phyloP scores from a whole-genome alignment of 2,797 vertebrate genomes.

The Bovichtus diacanthus region DNA sequence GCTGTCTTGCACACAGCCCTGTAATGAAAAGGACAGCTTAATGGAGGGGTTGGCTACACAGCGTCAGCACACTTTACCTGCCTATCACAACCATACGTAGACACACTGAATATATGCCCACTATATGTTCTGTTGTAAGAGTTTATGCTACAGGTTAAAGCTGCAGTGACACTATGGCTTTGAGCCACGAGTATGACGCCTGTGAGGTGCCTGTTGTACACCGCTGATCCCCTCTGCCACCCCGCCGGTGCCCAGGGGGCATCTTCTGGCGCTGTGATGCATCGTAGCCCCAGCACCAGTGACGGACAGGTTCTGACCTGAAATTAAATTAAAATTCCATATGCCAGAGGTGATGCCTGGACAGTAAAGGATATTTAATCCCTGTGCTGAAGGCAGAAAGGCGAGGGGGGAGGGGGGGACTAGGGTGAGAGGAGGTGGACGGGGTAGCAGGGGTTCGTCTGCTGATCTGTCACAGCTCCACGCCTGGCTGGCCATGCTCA shows the following conservation, averaged over 20 bases:
- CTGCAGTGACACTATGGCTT: slow-evolving; percentile 58
- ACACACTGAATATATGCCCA: not conserved
- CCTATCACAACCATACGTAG: not conserved
- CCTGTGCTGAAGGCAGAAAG: slow-evolving; percentile 32
- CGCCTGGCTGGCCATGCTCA: slow-evolving; percentile 81
- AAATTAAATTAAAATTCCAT: slow-evolving; percentile 78
- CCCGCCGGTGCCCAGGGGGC: slow-evolving; percentile 48
- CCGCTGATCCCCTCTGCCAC: slow-evolving; percentile 58
- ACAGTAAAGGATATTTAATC: slow-evolving; percentile 68
- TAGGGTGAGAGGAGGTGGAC: slow-evolving; percentile 46
- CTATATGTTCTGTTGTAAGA: slow-evolving; percentile 6
- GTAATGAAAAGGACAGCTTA: slow-evolving; percentile 37
- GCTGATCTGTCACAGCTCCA: slow-evolving; percentile 81
- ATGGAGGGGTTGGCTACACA: slow-evolving; percentile 13
- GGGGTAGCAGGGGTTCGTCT: slow-evolving; percentile 56
- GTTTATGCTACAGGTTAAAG: slow-evolving; percentile 47
- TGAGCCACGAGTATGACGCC: slow-evolving; percentile 41
- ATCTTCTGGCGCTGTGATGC: slow-evolving; percentile 50
- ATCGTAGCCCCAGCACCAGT: slow-evolving; percentile 40
- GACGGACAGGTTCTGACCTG: slow-evolving; percentile 72
- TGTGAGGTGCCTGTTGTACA: slow-evolving; percentile 44
- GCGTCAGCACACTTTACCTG: slow-evolving; percentile 27
- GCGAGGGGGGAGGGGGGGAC: not conserved
- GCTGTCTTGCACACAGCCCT: slow-evolving; percentile 22
- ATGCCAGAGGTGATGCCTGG: slow-evolving; percentile 70